These are phyloP conservation scores for Aleiodes leptofemur DNA, from an alignment of 2,888 invertebrate genomes.

Conservation along the genomic window DNA sequence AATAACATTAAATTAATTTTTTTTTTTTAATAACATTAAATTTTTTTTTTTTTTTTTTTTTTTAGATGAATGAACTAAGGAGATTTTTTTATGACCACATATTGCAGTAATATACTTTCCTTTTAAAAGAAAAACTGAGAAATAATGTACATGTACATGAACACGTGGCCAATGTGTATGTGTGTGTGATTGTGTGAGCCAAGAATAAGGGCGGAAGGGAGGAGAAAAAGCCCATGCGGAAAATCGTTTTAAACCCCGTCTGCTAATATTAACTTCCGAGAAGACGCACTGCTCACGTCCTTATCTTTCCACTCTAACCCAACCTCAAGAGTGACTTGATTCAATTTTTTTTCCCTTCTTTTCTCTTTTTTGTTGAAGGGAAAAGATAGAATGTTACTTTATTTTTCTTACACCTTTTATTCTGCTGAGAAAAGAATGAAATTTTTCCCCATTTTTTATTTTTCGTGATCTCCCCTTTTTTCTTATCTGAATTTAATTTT, in stretches of 20 bases:
- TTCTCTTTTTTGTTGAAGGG: too few relatives aligned
- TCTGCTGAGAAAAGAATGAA: too few relatives aligned
- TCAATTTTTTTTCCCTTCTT: not conserved
- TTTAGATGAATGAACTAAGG: not conserved
- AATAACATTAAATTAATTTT: too few relatives aligned
- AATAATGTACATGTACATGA: slow-evolving; percentile 20
- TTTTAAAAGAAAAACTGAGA: slow-evolving; percentile 10
- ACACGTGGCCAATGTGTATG: slow-evolving; percentile 17
- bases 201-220: slow-evolving; percentile 51
- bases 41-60: not conserved
- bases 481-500: too few relatives aligned
- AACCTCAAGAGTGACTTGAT: slow-evolving; percentile 29
- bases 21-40: not conserved
- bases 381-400: too few relatives aligned
- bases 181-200: slow-evolving; percentile 45
- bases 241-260: slow-evolving; percentile 69
- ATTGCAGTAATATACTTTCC: slow-evolving; percentile 10
- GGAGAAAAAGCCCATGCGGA: slow-evolving; percentile 62
- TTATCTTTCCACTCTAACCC: slow-evolving; percentile 46
- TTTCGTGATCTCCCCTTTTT: too few relatives aligned
- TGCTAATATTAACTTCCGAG: slow-evolving; percentile 68
- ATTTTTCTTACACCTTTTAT: too few relatives aligned
- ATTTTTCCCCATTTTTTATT: too few relatives aligned
- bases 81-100: slow-evolving; percentile 6
- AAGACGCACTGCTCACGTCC: slow-evolving; percentile 49